Conservation (phyloP, 2,113 vertebrate genomes). For the Chitala chitala region DNA sequence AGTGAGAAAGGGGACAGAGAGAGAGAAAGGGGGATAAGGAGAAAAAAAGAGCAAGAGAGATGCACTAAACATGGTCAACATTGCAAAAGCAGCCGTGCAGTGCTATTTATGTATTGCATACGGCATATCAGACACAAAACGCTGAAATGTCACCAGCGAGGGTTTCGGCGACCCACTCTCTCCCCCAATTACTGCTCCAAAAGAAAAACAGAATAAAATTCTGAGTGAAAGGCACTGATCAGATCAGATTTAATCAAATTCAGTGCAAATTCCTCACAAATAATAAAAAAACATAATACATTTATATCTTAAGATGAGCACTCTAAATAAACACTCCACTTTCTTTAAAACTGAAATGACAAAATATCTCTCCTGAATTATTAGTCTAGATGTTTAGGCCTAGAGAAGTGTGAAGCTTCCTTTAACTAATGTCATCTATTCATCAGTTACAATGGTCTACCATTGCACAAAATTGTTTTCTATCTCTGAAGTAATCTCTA, state of each 20-base stretch:
- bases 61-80: no score
- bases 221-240: no score
- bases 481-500: conserved; percentile 27
- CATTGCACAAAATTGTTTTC: conserved; percentile 27
- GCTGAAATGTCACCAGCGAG: no score
- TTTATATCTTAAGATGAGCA: background rate
- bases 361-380: background rate
- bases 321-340: background rate
- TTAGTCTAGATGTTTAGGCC: background rate
- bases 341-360: conserved; percentile 4
- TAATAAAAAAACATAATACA: background rate
- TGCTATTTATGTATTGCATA: no score
- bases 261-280: background rate
- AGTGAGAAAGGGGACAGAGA: no score
- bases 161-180: no score
- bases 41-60: no score
- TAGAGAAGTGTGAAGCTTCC: conserved; percentile 4
- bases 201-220: no score
- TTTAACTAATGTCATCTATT: conserved; percentile 23
- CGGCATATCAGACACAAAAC: no score
- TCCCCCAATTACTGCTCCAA: no score
- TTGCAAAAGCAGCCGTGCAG: no score
- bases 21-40: no score
- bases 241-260: background rate
- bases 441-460: conserved; percentile 18